Evolutionary conservation across 2,888 invertebrate genomes (phyloP).

Genomic region (Hyposoter didymator): DNA sequence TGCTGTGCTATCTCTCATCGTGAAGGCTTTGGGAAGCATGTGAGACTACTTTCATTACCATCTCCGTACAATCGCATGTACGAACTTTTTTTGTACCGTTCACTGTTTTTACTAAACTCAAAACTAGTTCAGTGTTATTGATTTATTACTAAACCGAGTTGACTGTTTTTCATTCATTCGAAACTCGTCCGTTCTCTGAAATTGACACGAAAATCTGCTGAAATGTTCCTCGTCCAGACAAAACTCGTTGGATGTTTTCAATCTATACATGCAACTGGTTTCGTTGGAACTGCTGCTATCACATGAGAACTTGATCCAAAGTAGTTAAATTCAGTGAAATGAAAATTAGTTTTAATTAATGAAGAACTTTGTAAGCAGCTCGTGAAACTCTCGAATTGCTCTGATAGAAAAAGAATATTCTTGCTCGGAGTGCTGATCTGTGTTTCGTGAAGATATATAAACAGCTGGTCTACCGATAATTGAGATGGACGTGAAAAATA

Average conservation of each 20-base stretch:
- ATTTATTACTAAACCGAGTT: background rate
- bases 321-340: background rate
- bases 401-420: background rate
- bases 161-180: background rate
- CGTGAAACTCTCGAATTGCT: background rate
- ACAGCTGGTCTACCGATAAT: background rate
- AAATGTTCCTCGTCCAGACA: background rate
- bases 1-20: background rate
- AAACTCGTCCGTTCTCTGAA: background rate
- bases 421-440: background rate
- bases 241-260: background rate
- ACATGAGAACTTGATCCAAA: background rate
- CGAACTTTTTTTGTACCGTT: too few species aligned
- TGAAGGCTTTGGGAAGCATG: background rate
- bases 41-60: background rate
- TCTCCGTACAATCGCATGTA: too few species aligned
- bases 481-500: slow-evolving; percentile 21
- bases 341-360: background rate
- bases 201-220: background rate
- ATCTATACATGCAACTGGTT: background rate
- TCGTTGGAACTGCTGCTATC: background rate
- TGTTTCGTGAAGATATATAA: background rate
- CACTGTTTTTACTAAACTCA: background rate
- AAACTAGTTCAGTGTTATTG: background rate
- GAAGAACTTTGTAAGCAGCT: background rate